phyloP scores from a whole-genome alignment of 2,797 vertebrate genomes.

The Poecilia picta region DNA sequence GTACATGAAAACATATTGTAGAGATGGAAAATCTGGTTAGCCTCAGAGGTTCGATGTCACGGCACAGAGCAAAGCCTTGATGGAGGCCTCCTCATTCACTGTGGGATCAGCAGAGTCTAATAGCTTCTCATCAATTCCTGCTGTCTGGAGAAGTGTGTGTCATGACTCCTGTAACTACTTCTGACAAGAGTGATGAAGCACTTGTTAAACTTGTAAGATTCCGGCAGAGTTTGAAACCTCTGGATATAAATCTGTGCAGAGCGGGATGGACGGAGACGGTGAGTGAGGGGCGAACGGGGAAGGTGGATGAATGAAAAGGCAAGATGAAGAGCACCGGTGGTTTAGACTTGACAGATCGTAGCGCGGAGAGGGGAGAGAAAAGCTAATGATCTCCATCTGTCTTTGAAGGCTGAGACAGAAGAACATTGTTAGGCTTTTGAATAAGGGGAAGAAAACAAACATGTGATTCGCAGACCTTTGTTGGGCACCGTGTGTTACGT shows the following conservation, averaged over 20 bases:
- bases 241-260: constrained; percentile 71
- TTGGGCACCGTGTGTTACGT: constrained; percentile 50
- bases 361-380: constrained; percentile 35
- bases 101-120: constrained; percentile 64
- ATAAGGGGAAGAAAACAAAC: constrained; percentile 66
- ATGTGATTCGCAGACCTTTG: constrained; percentile 60
- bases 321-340: constrained; percentile 48
- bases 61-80: constrained; percentile 28
- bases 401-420: constrained; percentile 60
- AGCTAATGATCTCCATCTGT: constrained; percentile 78
- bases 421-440: constrained; percentile 66
- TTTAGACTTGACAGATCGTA: constrained; percentile 58
- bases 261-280: constrained; percentile 56
- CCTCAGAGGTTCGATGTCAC: constrained; percentile 27
- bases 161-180: constrained; percentile 76
- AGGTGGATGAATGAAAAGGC: constrained; percentile 41
- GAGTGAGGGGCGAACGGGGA: constrained; percentile 42
- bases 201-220: constrained; percentile 76
- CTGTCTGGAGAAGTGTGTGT: constrained; percentile 72
- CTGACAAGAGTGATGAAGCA: constrained; percentile 78
- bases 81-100: constrained; percentile 52
- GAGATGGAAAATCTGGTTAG: background rate
- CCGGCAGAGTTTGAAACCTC: constrained; percentile 67
- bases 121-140: constrained; percentile 72
- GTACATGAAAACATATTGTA: background rate